Base-by-base conservation (phyloP, 1,140 invertebrate genomes). In the Pseudoatta argentina region DNA sequence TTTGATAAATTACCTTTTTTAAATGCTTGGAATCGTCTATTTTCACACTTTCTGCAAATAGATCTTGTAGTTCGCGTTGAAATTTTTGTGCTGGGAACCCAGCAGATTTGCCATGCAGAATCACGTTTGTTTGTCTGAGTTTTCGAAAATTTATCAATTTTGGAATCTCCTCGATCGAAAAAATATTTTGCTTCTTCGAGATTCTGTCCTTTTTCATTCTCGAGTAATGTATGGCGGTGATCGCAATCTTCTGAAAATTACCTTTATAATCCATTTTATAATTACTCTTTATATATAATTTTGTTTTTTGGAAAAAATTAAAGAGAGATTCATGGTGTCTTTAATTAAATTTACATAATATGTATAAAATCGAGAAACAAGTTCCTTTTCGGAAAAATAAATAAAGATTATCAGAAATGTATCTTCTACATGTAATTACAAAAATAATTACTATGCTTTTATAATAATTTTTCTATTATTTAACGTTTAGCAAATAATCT, bases 141-240 rank as follows among this genome's bases (percentile, higher is more conserved):
- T 39, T 61, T 83, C 27, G 85, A 21, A 27, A n/a, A 39, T 51
- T 14, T 61, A 16, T 39, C 21, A 39, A 39, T 64, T 34, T 79
- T 69, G 24, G 57, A 66, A 55, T 91, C 90, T 66, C 88, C 82
- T n/a, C 85, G 75, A 34, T 89, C 88, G 44, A 89, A 86, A 14
- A 85, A 79, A 44, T 55, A 30, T 48, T 86, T 66, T 12, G 44
- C 0, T 64, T 67, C 18, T 51, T 79, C 30, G 39, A 27, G 39
- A 71, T 88, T 83, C 48, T 77, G 39, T 79, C 64, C 24, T 69
- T 85, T 90, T 14, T 86, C 88, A 89, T 90, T 89, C 85, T 89
- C 64, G 72, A 61, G 12, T 34, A 64, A 82, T 82, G 18, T 48
- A 5, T 59, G 53, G 8, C 39, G 24, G 21, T 67, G 39, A 69